A percentile compares a stretch with the other conserved stretches of the same genome.
Evolutionary conservation across 2,113 vertebrate genomes (phyloP).

Genomic region (Hypocryptadius cinnamomeus): DNA sequence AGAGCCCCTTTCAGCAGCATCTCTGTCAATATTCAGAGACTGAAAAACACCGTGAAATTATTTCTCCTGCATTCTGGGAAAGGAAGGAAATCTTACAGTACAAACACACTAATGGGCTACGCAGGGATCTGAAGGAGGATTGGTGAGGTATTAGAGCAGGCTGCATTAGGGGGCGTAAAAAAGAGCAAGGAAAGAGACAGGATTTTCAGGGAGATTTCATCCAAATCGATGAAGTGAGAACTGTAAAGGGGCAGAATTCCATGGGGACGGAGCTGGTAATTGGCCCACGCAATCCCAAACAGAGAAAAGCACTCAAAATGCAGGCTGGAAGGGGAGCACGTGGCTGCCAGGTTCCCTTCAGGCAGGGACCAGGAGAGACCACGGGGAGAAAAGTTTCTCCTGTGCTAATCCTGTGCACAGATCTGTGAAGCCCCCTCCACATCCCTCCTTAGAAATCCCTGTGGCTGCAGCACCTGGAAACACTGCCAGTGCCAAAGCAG

Average conservation of each 20-base stretch:
- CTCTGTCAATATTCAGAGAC: neutral
- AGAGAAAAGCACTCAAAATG: constrained; percentile 36
- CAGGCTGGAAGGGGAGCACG: neutral
- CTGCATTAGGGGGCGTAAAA: neutral
- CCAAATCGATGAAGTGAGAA: constrained; percentile 43
- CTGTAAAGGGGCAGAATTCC: constrained; percentile 27
- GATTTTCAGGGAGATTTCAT: constrained; percentile 47
- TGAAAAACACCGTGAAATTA: constrained; percentile 33
- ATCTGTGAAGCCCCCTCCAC: neutral
- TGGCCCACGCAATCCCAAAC: neutral
- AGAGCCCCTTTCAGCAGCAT: neutral
- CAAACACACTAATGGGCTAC: constrained; percentile 44
- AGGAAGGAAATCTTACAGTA: neutral
- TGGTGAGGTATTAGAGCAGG: constrained; percentile 17
- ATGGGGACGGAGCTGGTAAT: neutral
- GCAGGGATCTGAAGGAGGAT: constrained; percentile 16
- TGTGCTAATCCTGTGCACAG: neutral
- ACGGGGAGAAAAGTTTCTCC: neutral
- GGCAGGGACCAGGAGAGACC: neutral
- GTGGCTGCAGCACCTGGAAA: neutral
- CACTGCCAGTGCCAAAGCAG: neutral
- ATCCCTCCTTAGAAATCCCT: neutral
- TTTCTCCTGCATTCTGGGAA: neutral
- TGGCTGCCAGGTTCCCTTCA: neutral
- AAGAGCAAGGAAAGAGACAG: neutral